Evolutionary conservation across 2,888 invertebrate genomes (phyloP).

Genomic region (Drosophila falleni): DNA sequence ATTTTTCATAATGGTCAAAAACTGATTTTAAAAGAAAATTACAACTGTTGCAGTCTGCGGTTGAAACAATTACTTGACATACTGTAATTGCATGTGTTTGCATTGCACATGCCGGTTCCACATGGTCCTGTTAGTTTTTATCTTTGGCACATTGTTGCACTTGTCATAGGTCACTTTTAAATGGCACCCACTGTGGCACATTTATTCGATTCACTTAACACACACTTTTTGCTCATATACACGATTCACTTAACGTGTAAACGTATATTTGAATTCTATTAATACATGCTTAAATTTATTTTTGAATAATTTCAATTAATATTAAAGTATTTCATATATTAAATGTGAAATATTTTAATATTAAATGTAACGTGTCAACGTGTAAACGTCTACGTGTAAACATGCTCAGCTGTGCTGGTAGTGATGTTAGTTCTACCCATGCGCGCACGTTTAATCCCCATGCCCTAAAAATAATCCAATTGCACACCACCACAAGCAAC

Average conservation of each 20-base stretch:
- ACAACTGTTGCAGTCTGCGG: too few species aligned
- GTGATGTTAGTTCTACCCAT: slow-evolving; percentile 40
- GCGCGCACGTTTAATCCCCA: slow-evolving; percentile 62
- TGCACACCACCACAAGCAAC: slow-evolving; percentile 62
- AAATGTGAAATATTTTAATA: too few species aligned
- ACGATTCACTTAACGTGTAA: neutral
- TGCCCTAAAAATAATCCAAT: slow-evolving; percentile 67
- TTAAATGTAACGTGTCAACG: neutral
- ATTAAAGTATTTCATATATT: too few species aligned
- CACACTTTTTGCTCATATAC: neutral
- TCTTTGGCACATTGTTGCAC: slow-evolving; percentile 29
- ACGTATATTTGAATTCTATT: neutral
- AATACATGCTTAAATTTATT: too few species aligned
- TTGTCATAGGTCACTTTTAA: slow-evolving; percentile 53
- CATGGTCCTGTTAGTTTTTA: slow-evolving; percentile 37
- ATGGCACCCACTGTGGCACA: slow-evolving; percentile 20
- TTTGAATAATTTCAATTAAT: too few species aligned
- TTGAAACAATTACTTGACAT: neutral
- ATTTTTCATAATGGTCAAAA: too few species aligned
- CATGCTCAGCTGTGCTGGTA: neutral
- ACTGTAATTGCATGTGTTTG: slow-evolving; percentile 15
- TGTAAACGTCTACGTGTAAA: neutral
- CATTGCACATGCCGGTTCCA: slow-evolving; percentile 49
- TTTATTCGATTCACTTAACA: too few species aligned
- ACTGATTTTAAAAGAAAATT: too few species aligned